phyloP scores from a whole-genome alignment of 2,888 invertebrate genomes.

The Yponomeuta malinellus region DNA sequence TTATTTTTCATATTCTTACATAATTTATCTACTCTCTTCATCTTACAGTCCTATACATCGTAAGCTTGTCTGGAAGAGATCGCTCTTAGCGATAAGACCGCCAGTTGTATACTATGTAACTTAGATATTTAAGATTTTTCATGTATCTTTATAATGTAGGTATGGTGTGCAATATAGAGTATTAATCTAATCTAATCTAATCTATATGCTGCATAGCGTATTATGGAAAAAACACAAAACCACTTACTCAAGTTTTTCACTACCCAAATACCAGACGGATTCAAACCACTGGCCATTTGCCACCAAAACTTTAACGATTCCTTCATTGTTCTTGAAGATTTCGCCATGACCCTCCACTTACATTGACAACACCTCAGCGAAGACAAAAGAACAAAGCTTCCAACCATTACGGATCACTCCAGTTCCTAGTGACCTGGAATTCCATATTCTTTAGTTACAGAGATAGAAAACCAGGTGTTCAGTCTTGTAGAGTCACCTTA shows the following conservation, averaged over 20 bases:
- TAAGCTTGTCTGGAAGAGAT: too few species aligned
- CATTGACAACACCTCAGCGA: constrained; percentile 20
- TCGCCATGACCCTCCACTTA: constrained; percentile 55
- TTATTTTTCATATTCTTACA: too few species aligned
- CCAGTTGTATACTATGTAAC: too few species aligned
- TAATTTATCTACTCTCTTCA: too few species aligned
- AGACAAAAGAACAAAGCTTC: constrained; percentile 66
- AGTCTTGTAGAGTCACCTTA: background rate
- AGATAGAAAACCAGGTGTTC: background rate
- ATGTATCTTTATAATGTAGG: too few species aligned
- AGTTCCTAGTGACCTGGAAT: background rate
- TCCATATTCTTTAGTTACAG: background rate
- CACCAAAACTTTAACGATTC: constrained; percentile 1
- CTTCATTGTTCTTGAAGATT: constrained; percentile 36
- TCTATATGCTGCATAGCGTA: too few species aligned
- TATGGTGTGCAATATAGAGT: too few species aligned
- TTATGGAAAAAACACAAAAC: background rate
- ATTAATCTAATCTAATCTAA: too few species aligned
- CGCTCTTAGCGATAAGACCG: too few species aligned
- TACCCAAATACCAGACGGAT: background rate
- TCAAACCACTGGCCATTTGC: background rate
- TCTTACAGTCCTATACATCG: too few species aligned
- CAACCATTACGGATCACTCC: constrained; percentile 37
- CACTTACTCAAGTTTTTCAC: background rate
- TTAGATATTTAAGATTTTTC: too few species aligned